Conservation (phyloP, 2,797 vertebrate genomes). For the Oreonectes daqikongensis region DNA sequence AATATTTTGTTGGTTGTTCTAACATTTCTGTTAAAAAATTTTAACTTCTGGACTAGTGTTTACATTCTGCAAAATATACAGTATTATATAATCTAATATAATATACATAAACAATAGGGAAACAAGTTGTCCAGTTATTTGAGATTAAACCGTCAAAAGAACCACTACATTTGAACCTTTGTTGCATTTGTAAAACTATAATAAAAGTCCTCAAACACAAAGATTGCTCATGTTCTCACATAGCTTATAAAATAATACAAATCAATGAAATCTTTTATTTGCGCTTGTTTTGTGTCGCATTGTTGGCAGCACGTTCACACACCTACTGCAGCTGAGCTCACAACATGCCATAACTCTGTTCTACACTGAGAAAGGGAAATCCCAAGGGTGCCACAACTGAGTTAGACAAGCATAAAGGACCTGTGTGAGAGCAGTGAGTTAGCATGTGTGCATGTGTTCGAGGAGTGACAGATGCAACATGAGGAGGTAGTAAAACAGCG, state of each 20-base stretch:
- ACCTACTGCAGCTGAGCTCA: constrained; percentile 37
- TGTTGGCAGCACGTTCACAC: neutral
- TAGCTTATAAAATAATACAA: constrained; percentile 1
- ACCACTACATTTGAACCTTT: too few species aligned
- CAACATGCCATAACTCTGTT: constrained; percentile 56
- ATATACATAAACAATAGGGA: too few species aligned
- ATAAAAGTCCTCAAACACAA: neutral
- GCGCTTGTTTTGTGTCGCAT: neutral
- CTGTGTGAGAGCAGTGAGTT: constrained; percentile 40
- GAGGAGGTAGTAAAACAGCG: constrained; percentile 28
- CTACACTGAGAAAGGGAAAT: constrained; percentile 51
- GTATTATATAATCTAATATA: too few species aligned
- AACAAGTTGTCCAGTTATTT: too few species aligned
- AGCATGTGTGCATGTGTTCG: constrained; percentile 37
- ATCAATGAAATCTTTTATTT: constrained; percentile 18
- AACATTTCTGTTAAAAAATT: too few species aligned
- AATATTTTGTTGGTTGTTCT: too few species aligned
- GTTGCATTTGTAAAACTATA: neutral
- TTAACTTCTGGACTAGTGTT: too few species aligned
- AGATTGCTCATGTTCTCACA: neutral
- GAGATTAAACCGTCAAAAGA: too few species aligned
- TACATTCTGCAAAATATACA: too few species aligned
- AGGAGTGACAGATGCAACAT: constrained; percentile 55
- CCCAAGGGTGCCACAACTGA: constrained; percentile 69
- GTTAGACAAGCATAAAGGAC: constrained; percentile 46